phyloP scores from a whole-genome alignment of 2,888 invertebrate genomes.

The Pristionchus fissidentatus region DNA sequence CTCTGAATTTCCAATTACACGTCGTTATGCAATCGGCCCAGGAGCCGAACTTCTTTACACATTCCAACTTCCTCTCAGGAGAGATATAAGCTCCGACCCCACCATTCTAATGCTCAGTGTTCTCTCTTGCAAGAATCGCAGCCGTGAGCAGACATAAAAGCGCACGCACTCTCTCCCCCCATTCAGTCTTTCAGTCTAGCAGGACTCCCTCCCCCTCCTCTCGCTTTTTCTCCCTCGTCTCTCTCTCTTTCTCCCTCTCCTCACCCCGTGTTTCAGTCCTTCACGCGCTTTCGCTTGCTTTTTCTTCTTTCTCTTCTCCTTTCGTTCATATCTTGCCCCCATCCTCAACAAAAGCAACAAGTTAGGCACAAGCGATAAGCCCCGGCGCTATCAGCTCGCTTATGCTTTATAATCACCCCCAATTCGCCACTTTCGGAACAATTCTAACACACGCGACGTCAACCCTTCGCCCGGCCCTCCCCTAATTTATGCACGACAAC shows the following conservation, averaged over 20 bases:
- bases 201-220: not conserved
- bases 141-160: no score
- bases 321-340: not conserved
- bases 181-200: no score
- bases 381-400: not conserved
- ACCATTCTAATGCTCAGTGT: no score
- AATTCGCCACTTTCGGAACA: constrained; percentile 21
- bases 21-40: no score
- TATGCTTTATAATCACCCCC: constrained; percentile 31
- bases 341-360: constrained; percentile 22
- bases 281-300: no score
- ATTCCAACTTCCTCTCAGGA: no score
- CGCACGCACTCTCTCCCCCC: no score
- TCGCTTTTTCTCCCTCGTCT: not conserved
- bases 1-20: no score
- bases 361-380: not conserved
- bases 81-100: no score
- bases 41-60: no score
- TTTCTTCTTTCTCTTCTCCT: not conserved
- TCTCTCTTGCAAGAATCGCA: no score
- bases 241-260: not conserved
- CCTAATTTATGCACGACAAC: constrained; percentile 13
- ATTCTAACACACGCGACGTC: constrained; percentile 21
- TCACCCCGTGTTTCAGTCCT: not conserved
- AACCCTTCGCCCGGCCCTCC: not conserved